Evolutionary conservation across 2,888 invertebrate species (phyloP), one percentile per base, ranked within the genome.

Genomic region (Masnerella sp.): DNA sequence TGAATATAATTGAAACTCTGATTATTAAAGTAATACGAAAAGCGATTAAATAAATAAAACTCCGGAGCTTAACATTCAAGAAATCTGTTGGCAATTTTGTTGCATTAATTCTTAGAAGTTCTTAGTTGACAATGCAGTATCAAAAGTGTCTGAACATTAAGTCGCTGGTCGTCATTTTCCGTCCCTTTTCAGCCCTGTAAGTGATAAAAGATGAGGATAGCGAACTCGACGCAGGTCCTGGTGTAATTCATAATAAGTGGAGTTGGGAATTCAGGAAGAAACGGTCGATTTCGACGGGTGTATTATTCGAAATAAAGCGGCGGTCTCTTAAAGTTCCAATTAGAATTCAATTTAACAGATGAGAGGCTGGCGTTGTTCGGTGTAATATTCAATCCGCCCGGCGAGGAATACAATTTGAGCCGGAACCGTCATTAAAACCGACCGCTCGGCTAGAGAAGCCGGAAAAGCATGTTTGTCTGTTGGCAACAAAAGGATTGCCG

Each of bases 341-440:
- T 42, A 43, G 34, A 62, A 62, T 62, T 62, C 34, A 62, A 52
- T 62, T 51, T 52, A 51, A 52, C 43, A 43, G 36, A 43, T 14
- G 43, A 52, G 47, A 32, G 15, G 43, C 34, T 52, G 14, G 14
- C 15, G 61, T 34, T 51, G 11, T 42, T 49, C 49, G 25, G 30
- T 43, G 52, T 64, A 52, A 52, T 64, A 43, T 64, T 64, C 62
- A 38, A 32, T 36, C 43, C 17, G 38, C 38, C 17, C 20, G 28
- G 9, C 36, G 30, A 18, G 18, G 34, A 20, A 42, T 30, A 40
- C 49, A 61, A 28, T 61, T 61, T 25, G 11, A 62, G 25, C 32
- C 14, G 42, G 20, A 15, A 42, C 32, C 32, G 51, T 42, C 51
- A 43, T 52, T 51, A 62, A 51, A 51, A 47, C 14, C 15, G 15